Percentiles rank a stretch among this genome's conserved stretches.
Conservation (phyloP, 2,113 vertebrate genomes). For the Oryzias celebensis region DNA sequence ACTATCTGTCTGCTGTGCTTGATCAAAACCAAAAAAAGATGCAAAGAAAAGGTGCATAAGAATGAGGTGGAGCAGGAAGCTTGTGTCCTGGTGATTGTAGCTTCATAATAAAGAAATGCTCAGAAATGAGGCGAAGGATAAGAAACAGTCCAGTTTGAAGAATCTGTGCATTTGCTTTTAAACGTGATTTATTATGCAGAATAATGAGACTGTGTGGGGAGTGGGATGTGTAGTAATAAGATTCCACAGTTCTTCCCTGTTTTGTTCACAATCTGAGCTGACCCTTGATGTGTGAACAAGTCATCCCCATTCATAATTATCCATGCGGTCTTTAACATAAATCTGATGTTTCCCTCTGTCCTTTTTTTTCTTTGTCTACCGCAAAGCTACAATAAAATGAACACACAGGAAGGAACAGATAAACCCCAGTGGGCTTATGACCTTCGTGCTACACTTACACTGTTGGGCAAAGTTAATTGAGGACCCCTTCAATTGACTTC, state of each 20-base stretch:
- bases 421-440: conserved; percentile 34
- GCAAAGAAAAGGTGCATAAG: too few species aligned
- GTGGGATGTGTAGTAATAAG: neutral
- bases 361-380: neutral
- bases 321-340: conserved; percentile 5
- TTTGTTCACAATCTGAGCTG: neutral
- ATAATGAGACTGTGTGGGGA: too few species aligned
- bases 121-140: too few species aligned
- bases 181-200: too few species aligned
- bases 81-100: too few species aligned
- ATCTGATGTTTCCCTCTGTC: neutral
- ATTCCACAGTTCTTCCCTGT: neutral
- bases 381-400: conserved; percentile 8
- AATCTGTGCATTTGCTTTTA: too few species aligned
- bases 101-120: too few species aligned
- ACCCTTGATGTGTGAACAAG: conserved; percentile 1
- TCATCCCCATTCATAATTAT: conserved; percentile 10
- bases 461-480: conserved; percentile 13
- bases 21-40: too few species aligned
- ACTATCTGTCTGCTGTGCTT: too few species aligned
- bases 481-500: conserved; percentile 23
- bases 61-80: too few species aligned
- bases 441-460: conserved; percentile 36
- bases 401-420: conserved; percentile 6
- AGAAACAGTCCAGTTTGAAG: too few species aligned